Percentiles rank a stretch among this genome's conserved stretches.
Conservation (phyloP, 1,140 invertebrate species). For the Drosophila virilis region DNA sequence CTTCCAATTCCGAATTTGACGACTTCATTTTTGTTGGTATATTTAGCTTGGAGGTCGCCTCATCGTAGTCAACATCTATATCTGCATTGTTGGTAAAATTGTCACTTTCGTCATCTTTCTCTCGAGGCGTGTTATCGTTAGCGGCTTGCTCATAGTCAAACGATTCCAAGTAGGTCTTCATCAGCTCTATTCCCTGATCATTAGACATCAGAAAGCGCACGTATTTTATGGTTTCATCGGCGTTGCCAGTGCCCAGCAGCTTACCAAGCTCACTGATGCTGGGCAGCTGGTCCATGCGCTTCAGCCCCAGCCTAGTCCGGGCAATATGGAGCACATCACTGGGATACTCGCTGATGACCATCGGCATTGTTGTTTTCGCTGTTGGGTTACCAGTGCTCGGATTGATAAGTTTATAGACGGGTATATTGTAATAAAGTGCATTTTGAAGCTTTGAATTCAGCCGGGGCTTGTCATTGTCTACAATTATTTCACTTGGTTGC, state of each 20-base stretch:
- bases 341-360: slow-evolving; percentile 55
- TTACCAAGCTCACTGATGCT: slow-evolving; percentile 63
- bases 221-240: slow-evolving; percentile 71
- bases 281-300: slow-evolving; percentile 59
- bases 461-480: slow-evolving; percentile 46
- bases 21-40: slow-evolving; percentile 3
- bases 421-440: slow-evolving; percentile 66
- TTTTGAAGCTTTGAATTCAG: slow-evolving; percentile 56
- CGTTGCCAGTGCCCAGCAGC: slow-evolving; percentile 64
- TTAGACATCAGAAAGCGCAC: slow-evolving; percentile 58
- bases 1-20: slow-evolving; percentile 2
- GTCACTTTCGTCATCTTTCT: slow-evolving; percentile 28
- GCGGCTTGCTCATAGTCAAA: slow-evolving; percentile 57
- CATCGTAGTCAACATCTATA: slow-evolving; percentile 43
- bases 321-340: slow-evolving; percentile 70
- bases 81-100: slow-evolving; percentile 50
- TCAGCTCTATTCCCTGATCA: slow-evolving; percentile 64
- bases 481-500: slow-evolving; percentile 65
- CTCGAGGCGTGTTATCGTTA: slow-evolving; percentile 9
- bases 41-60: slow-evolving; percentile 12
- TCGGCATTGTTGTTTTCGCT: slow-evolving; percentile 31
- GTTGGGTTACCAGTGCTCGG: slow-evolving; percentile 10
- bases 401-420: slow-evolving; percentile 62
- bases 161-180: slow-evolving; percentile 72
- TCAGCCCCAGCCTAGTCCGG: slow-evolving; percentile 64